Base-by-base conservation (phyloP, 2,888 invertebrate species). In the Aphidius colemani region DNA sequence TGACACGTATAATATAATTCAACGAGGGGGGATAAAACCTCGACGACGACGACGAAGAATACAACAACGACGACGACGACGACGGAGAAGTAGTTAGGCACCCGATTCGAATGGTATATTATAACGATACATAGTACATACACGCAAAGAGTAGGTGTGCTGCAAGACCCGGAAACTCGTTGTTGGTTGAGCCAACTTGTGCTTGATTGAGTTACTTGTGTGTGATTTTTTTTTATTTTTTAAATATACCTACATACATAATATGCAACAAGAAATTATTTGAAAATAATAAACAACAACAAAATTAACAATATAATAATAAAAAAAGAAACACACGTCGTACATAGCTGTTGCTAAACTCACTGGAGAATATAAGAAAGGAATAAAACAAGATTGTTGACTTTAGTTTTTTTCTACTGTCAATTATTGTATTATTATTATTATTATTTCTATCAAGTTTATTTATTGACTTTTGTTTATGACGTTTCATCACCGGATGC, bases 131-230 rank as follows among this genome's bases (percentile, higher is more conserved):
- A 18, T 18, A 18, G 2, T 18, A 18, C 13, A 18, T 18, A 18
- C 13, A 18, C 13, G 13, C 13, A 65, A 45, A 57, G 50, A 61
- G 65, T 55, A 61, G 61, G 65, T 61, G 68, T 69, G 69, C 63
- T 66, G 69, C 68, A 69, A 70, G 65, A 69, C 69, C 69, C 66
- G 70, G 66, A 69, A 70, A 69, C 39, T 51, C 59, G 51, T 59
- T n/a, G 53, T 45, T 43, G 48, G 59, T 53, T 46, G 18, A 60
- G 30, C 30, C 30, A 66, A 64, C 49, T 65, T 57, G 44, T 18
- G 13, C 13, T 18, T 18, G 13, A 1, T 18, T 18, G 13, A 18
- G 13, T 18, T 18, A 18, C 13, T 18, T 18, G 13, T 18, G 13
- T 18, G 13, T 18, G 13, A 18, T 18, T 2, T 1, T 18, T 18